Evolutionary conservation across 1,140 invertebrate genomes (phyloP).

Genomic region (Maniola jurtina): DNA sequence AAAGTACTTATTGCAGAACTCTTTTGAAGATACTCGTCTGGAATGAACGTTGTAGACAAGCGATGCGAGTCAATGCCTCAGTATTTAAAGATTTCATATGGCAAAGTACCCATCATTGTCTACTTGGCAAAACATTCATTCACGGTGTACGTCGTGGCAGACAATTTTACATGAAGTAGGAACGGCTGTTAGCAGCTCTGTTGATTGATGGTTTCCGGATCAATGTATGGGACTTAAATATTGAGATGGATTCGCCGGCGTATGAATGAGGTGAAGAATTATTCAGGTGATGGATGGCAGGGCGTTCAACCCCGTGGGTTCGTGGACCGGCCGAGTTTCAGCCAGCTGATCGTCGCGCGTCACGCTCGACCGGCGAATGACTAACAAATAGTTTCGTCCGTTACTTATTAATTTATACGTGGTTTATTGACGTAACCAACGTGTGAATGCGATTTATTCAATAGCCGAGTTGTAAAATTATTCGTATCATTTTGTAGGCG

Average conservation of each 20-base stretch:
- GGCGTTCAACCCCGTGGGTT: conserved; percentile 58
- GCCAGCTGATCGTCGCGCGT: conserved; percentile 61
- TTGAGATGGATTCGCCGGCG: conserved; percentile 61
- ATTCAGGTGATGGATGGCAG: conserved; percentile 61
- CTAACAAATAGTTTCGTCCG: conserved; percentile 53
- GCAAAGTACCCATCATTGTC: conserved; percentile 9
- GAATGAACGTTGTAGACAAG: too few relatives aligned
- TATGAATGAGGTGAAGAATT: conserved; percentile 68
- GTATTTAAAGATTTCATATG: too few relatives aligned
- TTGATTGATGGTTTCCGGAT: conserved; percentile 64
- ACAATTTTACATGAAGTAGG: conserved; percentile 40
- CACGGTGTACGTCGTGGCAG: conserved; percentile 37
- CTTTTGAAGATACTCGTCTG: too few relatives aligned
- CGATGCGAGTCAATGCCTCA: too few relatives aligned
- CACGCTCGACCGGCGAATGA: conserved; percentile 36
- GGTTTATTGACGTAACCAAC: conserved; percentile 38
- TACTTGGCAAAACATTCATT: conserved; percentile 29
- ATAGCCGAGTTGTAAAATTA: conserved; percentile 8
- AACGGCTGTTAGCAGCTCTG: conserved; percentile 27
- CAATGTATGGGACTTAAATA: conserved; percentile 55
- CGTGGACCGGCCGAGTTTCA: conserved; percentile 66
- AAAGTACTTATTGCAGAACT: too few relatives aligned
- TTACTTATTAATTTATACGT: conserved; percentile 50
- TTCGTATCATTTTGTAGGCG: not conserved
- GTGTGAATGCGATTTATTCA: conserved; percentile 17